These are phyloP conservation scores for Agapornis canus DNA, from an alignment of 2,797 vertebrate species.

Conservation along the genomic window DNA sequence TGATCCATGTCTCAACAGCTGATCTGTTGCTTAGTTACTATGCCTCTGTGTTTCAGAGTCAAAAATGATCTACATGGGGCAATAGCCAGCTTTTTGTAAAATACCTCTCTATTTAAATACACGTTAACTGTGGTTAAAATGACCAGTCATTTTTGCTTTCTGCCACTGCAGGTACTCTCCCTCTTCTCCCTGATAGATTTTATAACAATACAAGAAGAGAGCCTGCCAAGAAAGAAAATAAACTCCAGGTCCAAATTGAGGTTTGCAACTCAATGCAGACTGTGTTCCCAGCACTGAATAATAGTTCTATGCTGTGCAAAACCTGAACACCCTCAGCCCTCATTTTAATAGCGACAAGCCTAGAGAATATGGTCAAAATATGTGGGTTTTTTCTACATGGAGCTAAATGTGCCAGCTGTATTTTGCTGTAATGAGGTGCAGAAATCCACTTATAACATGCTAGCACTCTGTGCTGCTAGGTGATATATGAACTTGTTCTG, in stretches of 20 bases:
- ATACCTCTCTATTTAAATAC: background rate
- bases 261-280: background rate
- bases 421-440: background rate
- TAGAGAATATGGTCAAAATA: background rate
- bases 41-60: background rate
- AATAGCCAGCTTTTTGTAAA: slow-evolving; percentile 36
- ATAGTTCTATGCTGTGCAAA: background rate
- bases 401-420: background rate
- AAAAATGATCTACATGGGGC: slow-evolving; percentile 18
- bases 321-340: background rate
- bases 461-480: background rate
- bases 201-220: background rate
- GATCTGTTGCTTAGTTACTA: slow-evolving; percentile 30
- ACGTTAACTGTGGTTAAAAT: background rate
- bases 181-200: background rate
- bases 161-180: background rate
- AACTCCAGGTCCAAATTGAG: background rate
- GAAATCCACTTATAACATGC: background rate
- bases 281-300: background rate
- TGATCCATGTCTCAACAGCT: background rate
- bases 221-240: background rate
- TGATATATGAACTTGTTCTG: background rate
- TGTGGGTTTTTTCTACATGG: background rate
- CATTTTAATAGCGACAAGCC: background rate
- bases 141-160: slow-evolving; percentile 11